Evolutionary conservation across 1,140 invertebrate species (phyloP).

Genomic region (Patella vulgata): DNA sequence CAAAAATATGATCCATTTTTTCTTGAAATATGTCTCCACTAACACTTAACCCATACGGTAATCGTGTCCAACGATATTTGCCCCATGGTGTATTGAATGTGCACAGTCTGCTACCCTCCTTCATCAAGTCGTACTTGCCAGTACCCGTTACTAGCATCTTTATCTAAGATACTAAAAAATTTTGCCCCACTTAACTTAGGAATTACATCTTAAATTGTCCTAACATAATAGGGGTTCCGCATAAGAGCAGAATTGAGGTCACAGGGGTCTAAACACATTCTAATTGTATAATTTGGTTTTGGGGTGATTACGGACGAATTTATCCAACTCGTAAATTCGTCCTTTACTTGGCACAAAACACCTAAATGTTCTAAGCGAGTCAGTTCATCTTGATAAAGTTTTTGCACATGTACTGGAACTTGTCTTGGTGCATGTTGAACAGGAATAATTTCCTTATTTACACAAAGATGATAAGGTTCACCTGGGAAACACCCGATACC

Average conservation of each 20-base stretch:
- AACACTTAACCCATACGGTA: slow-evolving; percentile 3
- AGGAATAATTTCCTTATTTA: neutral
- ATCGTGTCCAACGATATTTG: slow-evolving; percentile 5
- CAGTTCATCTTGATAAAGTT: neutral
- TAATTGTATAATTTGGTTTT: neutral
- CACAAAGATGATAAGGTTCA: neutral
- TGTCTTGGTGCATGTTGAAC: neutral
- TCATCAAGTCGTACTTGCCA: slow-evolving; percentile 13
- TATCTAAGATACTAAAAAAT: neutral
- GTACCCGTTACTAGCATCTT: slow-evolving; percentile 7
- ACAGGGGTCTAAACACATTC: neutral
- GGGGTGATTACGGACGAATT: slow-evolving; percentile 2
- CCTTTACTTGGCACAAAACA: neutral
- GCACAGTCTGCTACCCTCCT: slow-evolving; percentile 1
- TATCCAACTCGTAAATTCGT: slow-evolving; percentile 1
- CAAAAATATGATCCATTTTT: slow-evolving; percentile 2
- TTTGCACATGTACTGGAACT: slow-evolving; percentile 2
- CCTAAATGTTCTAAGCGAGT: neutral
- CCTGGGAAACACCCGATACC: slow-evolving; percentile 4
- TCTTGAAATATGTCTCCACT: slow-evolving; percentile 7
- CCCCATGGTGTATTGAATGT: slow-evolving; percentile 11
- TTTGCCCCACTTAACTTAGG: slow-evolving; percentile 4
- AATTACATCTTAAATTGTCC: neutral
- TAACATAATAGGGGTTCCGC: neutral
- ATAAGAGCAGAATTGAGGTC: neutral